Percentiles rank a stretch among this genome's conserved stretches.
These are phyloP conservation scores for Ephestia elutella DNA, from an alignment of 1,140 invertebrate genomes.

Conservation along the genomic window DNA sequence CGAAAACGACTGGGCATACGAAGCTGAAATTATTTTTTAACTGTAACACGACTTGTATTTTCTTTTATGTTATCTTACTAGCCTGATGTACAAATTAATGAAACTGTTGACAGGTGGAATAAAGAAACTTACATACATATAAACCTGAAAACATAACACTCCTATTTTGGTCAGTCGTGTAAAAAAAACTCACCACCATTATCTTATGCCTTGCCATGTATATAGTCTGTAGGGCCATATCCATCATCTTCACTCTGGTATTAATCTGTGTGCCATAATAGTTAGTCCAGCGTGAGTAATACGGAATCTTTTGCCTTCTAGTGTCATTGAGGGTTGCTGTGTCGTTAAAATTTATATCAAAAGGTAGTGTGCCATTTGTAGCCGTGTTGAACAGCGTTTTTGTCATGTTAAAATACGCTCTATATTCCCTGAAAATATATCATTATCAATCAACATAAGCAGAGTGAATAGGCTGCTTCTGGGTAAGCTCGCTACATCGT, in stretches of 20 bases:
- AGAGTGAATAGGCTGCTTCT: no score
- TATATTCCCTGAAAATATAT: neutral
- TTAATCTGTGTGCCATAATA: conserved; percentile 4
- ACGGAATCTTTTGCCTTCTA: conserved; percentile 16
- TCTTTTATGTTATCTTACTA: no score
- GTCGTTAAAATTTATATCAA: neutral
- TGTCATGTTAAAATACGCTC: neutral
- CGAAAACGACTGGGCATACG: no score
- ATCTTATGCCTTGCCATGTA: conserved; percentile 45
- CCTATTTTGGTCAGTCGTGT: no score
- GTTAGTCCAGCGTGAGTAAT: conserved; percentile 1
- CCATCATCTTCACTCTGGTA: conserved; percentile 24
- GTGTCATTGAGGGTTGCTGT: conserved; percentile 16
- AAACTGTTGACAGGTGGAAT: no score
- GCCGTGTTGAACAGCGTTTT: neutral
- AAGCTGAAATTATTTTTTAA: no score
- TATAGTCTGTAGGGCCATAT: conserved; percentile 34
- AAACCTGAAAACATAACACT: no score
- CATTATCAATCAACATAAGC: no score
- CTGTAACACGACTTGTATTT: no score
- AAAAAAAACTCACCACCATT: neutral
- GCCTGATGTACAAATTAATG: no score
- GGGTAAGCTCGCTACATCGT: no score
- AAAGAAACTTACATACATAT: no score
- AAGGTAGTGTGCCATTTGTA: neutral